phyloP scores from a whole-genome alignment of 2,888 invertebrate species.

The Lepas anatifera region DNA sequence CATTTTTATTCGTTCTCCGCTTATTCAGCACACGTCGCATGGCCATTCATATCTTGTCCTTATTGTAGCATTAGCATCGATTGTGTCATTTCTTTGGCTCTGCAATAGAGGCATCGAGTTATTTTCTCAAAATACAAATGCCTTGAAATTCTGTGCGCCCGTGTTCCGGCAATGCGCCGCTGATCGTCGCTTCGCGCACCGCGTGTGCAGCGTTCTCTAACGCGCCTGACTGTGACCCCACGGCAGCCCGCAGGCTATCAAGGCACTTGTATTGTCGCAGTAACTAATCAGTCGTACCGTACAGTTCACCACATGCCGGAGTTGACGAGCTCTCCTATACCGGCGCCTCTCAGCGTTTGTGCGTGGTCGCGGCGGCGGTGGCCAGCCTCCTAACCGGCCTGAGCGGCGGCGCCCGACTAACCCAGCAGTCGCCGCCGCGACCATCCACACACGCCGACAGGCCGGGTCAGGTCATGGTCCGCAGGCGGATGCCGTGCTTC shows the following conservation, averaged over 20 bases:
- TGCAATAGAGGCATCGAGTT: not conserved
- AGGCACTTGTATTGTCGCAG: constrained; percentile 10
- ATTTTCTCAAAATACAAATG: constrained; percentile 4
- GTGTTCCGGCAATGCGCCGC: not conserved
- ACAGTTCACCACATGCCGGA: not conserved
- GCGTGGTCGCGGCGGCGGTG: not conserved
- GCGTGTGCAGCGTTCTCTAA: not conserved
- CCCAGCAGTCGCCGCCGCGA: not conserved
- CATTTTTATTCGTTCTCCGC: not conserved
- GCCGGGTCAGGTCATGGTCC: not conserved
- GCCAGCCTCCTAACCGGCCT: not conserved
- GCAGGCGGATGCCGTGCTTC: not conserved
- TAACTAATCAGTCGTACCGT: not conserved
- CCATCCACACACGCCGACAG: not conserved
- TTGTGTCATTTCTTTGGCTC: constrained; percentile 3
- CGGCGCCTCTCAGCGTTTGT: not conserved
- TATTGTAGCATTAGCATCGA: constrained; percentile 4
- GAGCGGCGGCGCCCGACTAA: not conserved
- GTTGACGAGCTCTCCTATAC: not conserved
- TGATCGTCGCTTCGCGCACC: no score
- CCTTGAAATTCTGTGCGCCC: not conserved
- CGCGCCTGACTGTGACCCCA: not conserved
- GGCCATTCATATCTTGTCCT: constrained; percentile 6
- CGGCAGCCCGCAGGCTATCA: not conserved
- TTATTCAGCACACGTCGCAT: constrained; percentile 11